These are phyloP conservation scores for Stegophylla sp. DNA, from an alignment of 2,888 invertebrate species.

Conservation along the genomic window DNA sequence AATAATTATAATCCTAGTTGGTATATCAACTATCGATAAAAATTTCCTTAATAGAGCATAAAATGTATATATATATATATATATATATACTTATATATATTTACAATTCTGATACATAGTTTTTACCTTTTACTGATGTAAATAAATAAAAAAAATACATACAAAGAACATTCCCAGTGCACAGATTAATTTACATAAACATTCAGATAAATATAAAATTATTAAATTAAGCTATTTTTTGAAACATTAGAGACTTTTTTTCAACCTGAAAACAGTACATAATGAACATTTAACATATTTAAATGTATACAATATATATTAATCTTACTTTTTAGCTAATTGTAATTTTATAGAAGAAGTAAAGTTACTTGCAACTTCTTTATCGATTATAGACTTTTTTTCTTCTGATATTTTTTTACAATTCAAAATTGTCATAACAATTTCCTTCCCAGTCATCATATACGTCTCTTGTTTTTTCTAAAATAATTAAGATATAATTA, in stretches of 20 bases:
- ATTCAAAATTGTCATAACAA: constrained; percentile 54
- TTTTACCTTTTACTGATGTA: too few relatives aligned
- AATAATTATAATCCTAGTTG: too few relatives aligned
- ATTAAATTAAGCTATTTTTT: constrained; percentile 35
- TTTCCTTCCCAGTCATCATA: constrained; percentile 51
- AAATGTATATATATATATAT: too few relatives aligned
- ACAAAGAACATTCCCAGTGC: too few relatives aligned
- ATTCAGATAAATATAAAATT: not conserved
- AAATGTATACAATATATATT: not conserved
- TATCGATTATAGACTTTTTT: constrained; percentile 42
- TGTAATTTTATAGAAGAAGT: constrained; percentile 43
- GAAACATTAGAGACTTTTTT: constrained; percentile 23
- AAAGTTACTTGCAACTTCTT: constrained; percentile 52
- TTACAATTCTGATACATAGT: too few relatives aligned
- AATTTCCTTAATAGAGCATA: too few relatives aligned
- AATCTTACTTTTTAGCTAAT: constrained; percentile 50
- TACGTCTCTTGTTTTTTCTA: constrained; percentile 37
- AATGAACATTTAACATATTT: not conserved
- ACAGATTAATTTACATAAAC: too few relatives aligned
- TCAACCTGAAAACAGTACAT: constrained; percentile 20
- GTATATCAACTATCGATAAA: too few relatives aligned
- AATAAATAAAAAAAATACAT: too few relatives aligned
- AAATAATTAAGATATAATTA: not conserved
- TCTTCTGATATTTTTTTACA: constrained; percentile 45
- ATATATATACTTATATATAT: too few relatives aligned